These are phyloP conservation scores for Syncerus caffer DNA, from an alignment of 2,797 vertebrate genomes.

Conservation along the genomic window DNA sequence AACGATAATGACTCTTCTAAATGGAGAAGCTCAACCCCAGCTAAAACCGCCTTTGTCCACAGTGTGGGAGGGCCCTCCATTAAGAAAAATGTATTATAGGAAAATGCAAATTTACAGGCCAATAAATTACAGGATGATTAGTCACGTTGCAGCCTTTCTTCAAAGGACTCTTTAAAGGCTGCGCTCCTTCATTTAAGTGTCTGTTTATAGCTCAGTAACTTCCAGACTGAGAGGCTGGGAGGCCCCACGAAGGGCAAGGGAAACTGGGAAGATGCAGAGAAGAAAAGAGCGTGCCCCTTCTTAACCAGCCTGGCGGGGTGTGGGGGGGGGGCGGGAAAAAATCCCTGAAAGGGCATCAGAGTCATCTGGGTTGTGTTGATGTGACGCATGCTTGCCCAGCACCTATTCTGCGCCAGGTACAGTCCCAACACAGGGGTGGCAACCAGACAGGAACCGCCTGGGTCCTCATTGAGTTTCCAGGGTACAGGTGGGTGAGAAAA, in stretches of 20 bases:
- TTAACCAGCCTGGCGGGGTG: neutral
- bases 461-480: fast-evolving
- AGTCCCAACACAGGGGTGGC: neutral
- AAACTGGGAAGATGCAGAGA: neutral
- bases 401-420: neutral
- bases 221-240: constrained; percentile 48
- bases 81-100: constrained; percentile 51
- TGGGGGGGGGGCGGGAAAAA: no score
- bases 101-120: constrained; percentile 74
- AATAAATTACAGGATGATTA: constrained; percentile 73
- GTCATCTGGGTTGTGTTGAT: neutral
- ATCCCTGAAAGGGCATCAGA: neutral
- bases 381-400: neutral
- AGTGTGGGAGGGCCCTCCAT: neutral
- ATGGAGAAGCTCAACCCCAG: neutral
- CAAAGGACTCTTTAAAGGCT: constrained; percentile 71
- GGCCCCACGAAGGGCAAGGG: neutral
- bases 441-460: neutral
- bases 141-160: constrained; percentile 64
- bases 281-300: neutral
- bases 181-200: constrained; percentile 55
- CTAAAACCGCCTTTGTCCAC: neutral
- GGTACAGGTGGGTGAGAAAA: neutral
- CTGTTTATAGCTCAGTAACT: constrained; percentile 71
- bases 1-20: constrained; percentile 9